phyloP scores from a whole-genome alignment of 2,888 invertebrate genomes.

The Lordiphosa andalusiaca region DNA sequence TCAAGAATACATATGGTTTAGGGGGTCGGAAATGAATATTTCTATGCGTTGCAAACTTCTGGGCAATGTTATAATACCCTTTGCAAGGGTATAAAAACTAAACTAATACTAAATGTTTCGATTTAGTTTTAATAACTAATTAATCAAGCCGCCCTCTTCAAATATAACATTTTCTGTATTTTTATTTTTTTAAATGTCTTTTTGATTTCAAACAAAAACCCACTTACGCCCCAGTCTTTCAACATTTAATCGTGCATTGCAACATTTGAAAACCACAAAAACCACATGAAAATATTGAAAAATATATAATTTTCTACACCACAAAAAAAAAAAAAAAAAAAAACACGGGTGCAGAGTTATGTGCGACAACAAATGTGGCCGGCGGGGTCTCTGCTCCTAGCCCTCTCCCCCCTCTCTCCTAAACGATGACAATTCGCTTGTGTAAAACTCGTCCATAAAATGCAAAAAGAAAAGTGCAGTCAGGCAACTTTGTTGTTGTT shows the following conservation, averaged over 20 bases:
- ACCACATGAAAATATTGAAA: neutral
- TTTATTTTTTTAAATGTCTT: neutral
- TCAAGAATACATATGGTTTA: too few relatives aligned
- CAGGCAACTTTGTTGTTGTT: conserved; percentile 7
- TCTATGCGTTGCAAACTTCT: too few relatives aligned
- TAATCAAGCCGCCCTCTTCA: too few relatives aligned
- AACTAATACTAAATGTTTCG: too few relatives aligned
- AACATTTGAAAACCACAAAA: neutral
- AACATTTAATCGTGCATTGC: conserved; percentile 4
- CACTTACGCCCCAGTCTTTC: conserved; percentile 1
- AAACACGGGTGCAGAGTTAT: conserved; percentile 1
- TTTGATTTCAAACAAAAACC: neutral
- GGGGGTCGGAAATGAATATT: too few relatives aligned
- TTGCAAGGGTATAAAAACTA: too few relatives aligned
- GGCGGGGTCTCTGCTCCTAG: neutral
- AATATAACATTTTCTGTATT: too few relatives aligned
- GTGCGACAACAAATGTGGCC: conserved; percentile 2
- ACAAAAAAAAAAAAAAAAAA: neutral
- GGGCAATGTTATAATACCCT: too few relatives aligned
- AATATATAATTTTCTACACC: neutral
- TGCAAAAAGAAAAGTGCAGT: conserved; percentile 8
- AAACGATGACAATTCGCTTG: conserved; percentile 5
- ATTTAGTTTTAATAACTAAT: too few relatives aligned
- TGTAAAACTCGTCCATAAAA: conserved; percentile 9
- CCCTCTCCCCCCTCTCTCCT: neutral